Base-by-base conservation (phyloP, 2,113 vertebrate species). In the Isurus oxyrinchus region DNA sequence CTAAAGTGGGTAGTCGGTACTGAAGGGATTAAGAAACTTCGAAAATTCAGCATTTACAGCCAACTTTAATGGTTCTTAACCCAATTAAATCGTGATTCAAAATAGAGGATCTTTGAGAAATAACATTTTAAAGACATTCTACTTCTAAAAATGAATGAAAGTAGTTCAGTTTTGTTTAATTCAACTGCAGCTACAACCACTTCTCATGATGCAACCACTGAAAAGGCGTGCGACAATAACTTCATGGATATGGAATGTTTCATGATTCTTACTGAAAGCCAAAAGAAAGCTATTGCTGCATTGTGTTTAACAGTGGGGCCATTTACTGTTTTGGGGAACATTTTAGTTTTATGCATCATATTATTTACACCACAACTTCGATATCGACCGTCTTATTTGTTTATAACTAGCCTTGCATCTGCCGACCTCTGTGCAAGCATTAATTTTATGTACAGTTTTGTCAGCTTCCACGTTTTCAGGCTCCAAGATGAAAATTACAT, bases 371-470 rank as follows among this genome's bases (percentile, higher is more conserved):
- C 97, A 0, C 8, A 96, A 1, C 98, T 98, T 53, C 98, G 98
- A 31, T 97, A 93, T 49, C 98, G 98, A 21, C 99, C 99, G 57
- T 99, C 99, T 0, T 99, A 98, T 97, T 97, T 99, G 79, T 99
- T 99, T 97, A 98, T 99, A 0, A 97, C 98, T 97, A 99, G 98
- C 97, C 96, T 99, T 59, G 99, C 99, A 23, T 96, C 98, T 96
- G 99, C 99, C 0, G 99, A 99, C 96, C 96, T 98, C 55, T 98
- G 99, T 21, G 99, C 99, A 97, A 99, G 99, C 96, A 97, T 98
- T 96, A 97, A 98, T 96, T 99, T 99, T 35, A 98, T 98, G 96
- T 97, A 97, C 97, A 99, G 97, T 96, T 99, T 99, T 44, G 95
- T 99, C 59, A 97, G 98, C 91, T 99, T 99, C 96, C 99, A 99